phyloP scores from a whole-genome alignment of 2,113 vertebrate species.

The Ivindomyrus marchei region DNA sequence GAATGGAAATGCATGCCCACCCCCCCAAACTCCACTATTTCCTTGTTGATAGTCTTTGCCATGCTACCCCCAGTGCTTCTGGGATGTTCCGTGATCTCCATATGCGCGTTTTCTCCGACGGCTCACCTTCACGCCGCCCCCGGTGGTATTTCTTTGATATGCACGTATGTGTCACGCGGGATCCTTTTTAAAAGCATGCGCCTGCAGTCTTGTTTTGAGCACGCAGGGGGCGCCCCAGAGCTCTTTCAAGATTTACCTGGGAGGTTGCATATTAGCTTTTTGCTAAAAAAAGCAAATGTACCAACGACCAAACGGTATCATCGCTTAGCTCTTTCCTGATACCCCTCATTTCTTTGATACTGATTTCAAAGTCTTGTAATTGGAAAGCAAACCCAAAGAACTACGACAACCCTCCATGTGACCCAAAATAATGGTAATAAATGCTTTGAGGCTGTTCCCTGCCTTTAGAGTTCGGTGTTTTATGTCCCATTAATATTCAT shows the following conservation, averaged over 20 bases:
- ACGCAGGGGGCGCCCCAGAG: neutral
- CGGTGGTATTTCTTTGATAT: neutral
- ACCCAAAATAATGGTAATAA: constrained; percentile 40
- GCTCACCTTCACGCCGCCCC: neutral
- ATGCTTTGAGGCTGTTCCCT: constrained; percentile 50
- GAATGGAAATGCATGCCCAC: constrained; percentile 29
- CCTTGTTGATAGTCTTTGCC: constrained; percentile 23
- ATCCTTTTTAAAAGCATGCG: neutral
- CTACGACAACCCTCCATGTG: neutral
- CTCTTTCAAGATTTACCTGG: neutral
- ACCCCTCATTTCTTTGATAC: neutral
- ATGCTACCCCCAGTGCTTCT: neutral
- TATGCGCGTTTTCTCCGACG: neutral
- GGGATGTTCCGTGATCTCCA: neutral
- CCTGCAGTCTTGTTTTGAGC: neutral
- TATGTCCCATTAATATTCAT: constrained; percentile 10
- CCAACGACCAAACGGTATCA: neutral
- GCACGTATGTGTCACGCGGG: neutral
- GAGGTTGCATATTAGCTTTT: neutral
- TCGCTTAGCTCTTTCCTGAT: neutral
- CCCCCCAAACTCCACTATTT: neutral
- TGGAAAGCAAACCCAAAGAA: neutral
- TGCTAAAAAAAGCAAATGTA: neutral
- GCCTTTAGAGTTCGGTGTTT: constrained; percentile 29
- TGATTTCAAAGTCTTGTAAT: neutral